Percentiles rank a stretch among this genome's conserved stretches.
These are phyloP conservation scores for Hemiscyllium ocellatum DNA, from an alignment of 2,113 vertebrate genomes.

Conservation along the genomic window DNA sequence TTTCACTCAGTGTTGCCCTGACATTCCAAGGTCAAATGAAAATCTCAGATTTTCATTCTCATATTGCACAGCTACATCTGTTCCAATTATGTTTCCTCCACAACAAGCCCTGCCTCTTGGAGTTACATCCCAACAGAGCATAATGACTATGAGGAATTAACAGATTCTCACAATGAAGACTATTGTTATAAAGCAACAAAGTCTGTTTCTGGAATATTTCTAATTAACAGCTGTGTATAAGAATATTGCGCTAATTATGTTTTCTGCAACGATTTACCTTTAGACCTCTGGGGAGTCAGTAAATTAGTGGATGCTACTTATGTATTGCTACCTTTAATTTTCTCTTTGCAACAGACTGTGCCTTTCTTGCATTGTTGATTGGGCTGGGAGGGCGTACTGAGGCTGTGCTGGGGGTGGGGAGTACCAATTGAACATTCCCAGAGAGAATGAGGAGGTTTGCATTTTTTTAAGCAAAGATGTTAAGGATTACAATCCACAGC, in stretches of 20 bases:
- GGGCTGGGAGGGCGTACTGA: background rate
- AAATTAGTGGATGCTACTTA: background rate
- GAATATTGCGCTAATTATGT: background rate
- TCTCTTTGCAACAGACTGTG: background rate
- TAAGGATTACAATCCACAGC: background rate
- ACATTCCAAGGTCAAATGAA: background rate
- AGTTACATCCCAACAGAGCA: background rate
- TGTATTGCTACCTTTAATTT: background rate
- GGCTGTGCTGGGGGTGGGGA: background rate
- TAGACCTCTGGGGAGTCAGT: background rate
- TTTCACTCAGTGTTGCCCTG: background rate
- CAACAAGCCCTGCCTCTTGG: background rate
- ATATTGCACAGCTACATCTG: background rate
- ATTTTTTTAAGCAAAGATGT: background rate
- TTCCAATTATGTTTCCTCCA: background rate
- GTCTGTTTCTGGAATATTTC: slow-evolving; percentile 21
- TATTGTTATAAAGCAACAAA: background rate
- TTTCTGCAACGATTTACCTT: slow-evolving; percentile 21
- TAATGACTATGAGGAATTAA: background rate
- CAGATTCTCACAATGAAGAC: background rate
- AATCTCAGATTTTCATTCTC: background rate
- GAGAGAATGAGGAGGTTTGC: background rate
- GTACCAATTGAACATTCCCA: background rate
- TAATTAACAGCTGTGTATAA: slow-evolving; percentile 27
- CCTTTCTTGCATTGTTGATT: background rate